Percentiles rank a stretch among this genome's conserved stretches.
These are phyloP conservation scores for Bombyx huttoni DNA, from an alignment of 2,888 invertebrate genomes.

Conservation along the genomic window DNA sequence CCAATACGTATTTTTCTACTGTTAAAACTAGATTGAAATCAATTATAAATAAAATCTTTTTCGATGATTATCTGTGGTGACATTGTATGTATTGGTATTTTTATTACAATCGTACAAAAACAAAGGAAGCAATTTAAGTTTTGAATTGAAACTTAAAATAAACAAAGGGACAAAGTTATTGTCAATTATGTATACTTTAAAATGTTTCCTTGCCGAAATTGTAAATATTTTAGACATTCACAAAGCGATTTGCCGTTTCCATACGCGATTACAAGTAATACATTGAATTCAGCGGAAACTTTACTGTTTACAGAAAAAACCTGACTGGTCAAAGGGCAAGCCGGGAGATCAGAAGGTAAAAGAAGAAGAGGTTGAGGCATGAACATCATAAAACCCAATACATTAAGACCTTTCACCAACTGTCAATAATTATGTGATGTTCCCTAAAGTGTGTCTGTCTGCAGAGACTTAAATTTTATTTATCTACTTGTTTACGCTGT, in stretches of 20 bases:
- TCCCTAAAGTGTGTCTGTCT: conserved; percentile 12
- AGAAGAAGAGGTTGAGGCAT: conserved; percentile 87
- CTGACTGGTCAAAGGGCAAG: conserved; percentile 94
- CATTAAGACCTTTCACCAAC: conserved; percentile 51
- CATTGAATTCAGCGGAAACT: neutral
- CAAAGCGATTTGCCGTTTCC: neutral
- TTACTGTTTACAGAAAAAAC: conserved; percentile 84
- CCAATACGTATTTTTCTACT: neutral
- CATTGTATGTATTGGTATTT: neutral
- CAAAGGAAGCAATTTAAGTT: neutral
- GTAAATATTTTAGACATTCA: neutral
- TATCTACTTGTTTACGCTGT: conserved; percentile 3
- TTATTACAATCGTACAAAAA: neutral
- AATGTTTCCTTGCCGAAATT: neutral
- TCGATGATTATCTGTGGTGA: too few species aligned
- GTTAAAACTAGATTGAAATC: neutral
- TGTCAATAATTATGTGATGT: conserved; percentile 48
- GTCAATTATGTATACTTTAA: neutral
- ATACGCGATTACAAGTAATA: neutral
- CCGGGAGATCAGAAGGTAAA: conserved; percentile 92
- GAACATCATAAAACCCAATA: conserved; percentile 62
- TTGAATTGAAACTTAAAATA: neutral
- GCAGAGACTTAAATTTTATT: conserved; percentile 6
- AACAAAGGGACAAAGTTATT: neutral
- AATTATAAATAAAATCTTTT: neutral